Base-by-base conservation (phyloP, 1,140 invertebrate species). In the Ostrea denselamellosa region DNA sequence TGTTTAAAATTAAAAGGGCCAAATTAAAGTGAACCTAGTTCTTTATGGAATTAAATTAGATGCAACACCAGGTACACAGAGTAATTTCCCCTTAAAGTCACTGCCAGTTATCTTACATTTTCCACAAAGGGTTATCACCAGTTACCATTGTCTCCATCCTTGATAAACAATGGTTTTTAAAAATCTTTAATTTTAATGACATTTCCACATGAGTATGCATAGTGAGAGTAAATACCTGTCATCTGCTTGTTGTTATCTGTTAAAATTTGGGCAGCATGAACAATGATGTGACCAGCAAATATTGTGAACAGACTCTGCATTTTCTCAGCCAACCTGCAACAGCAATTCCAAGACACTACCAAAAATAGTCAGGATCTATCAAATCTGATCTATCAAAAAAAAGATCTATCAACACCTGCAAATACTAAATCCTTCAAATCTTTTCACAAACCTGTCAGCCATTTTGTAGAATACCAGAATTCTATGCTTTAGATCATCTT, bases 241-340 rank as follows among this genome's bases (percentile, higher is more conserved):
- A 93, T 95, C 19, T 88, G 86, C 5, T n/a, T 89, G 90, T 95
- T 95, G 83, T 94, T 93, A 17, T 89, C 62, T 54, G 95, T 94
- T 28, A 99, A 93, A 2, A 97, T 92, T 5, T 96, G 94, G 0
- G 97, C 96, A 0, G 97, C 96, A 93, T 98, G 97, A 91, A 97
- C 96, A 0, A 98, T 95, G 90, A 98, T 97, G 91, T 97, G 97
- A 8, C 97, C 97, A 83, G 98, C 98, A 94, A 99, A 98, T 44
- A 98, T 94, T 1, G 98, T 96, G 94, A 99, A 99, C 0, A 99
- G 95, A 34, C 97, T 97, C 94, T 98, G 98, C 10, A 99, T 94
- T 84, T 96, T 96, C 82, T 97, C 96, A 0, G 98, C 97, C 86
- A 98, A 96, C 34, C 96, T 96, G 85, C 96, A 96, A 97, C 52